Evolutionary conservation across 2,888 invertebrate genomes (phyloP), one percentile per base, ranked within the genome.

Genomic region (Pollenia labialis): DNA sequence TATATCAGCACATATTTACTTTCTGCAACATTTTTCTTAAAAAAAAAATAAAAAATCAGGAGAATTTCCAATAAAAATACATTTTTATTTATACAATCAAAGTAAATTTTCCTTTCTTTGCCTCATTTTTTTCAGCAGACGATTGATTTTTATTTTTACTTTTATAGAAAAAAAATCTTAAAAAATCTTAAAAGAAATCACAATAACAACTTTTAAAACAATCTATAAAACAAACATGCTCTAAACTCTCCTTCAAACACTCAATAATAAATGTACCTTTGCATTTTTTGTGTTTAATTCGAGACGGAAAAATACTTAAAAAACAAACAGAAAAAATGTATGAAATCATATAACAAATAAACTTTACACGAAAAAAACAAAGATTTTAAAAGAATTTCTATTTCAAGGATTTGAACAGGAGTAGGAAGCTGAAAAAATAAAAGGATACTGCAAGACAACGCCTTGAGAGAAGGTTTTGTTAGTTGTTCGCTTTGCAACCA

Each of bases 341-440:
- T 62, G 52, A 77, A 77, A 85, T 69, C 69, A 58, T 71, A 72
- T 14, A 44, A 81, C 60, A 87, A 87, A 80, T 82, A 84, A 86
- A 77, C 56, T 56, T 64, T 71, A 80, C 58, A 44, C 18, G 32
- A 56, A 64, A 58, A 80, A 81, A 71, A 74, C 48, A 89, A 91
- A 90, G 91, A 92, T 92, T 92, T 91, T 2, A 91, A 91, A 91
- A 91, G 90, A 90, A 91, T 90, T 90, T 91, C 90, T 89, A 89
- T 83, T 77, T 18, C 18, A 42, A 42, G 23, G 23, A 23, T 32
- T 32, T 32, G 6, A 32, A 32, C 18, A 52, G 11, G 44, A 62
- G 62, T 52, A 0, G 52, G 42, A 23, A 50, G 60, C 50, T 75
- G n/a, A 58, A 48, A 56, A 18, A 40, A 18, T 52, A 44, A 7